These are phyloP conservation scores for Hypsopygia costalis DNA, from an alignment of 2,888 invertebrate genomes.

Conservation along the genomic window DNA sequence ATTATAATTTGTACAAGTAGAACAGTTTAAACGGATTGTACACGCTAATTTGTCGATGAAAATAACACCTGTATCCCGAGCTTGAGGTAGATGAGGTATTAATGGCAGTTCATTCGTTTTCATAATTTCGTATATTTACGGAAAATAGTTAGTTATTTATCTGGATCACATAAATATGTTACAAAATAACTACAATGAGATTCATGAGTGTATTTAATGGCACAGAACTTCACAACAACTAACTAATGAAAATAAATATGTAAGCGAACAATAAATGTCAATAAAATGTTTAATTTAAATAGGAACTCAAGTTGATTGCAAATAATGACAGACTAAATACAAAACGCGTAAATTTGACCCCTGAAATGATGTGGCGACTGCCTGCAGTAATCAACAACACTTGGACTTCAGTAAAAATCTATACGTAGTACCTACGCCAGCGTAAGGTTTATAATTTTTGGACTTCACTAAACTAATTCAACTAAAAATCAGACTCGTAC, in stretches of 20 bases:
- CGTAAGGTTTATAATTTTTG: constrained; percentile 1
- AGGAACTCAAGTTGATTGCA: constrained; percentile 76
- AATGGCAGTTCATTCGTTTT: constrained; percentile 25
- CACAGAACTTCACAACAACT: constrained; percentile 31
- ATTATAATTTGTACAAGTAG: constrained; percentile 65
- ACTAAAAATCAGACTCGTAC: constrained; percentile 62
- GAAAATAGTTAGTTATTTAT: background rate
- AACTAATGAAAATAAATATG: constrained; percentile 49
- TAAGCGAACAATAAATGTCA: constrained; percentile 46
- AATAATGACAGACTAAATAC: constrained; percentile 22
- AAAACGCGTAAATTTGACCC: background rate
- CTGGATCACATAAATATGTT: background rate
- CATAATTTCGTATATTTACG: background rate
- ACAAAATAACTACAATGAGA: background rate
- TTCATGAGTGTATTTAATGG: constrained; percentile 27
- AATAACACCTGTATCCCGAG: constrained; percentile 47
- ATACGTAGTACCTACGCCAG: background rate
- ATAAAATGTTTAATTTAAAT: constrained; percentile 53
- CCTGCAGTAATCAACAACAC: too few species aligned
- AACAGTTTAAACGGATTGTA: constrained; percentile 35
- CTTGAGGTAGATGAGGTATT: constrained; percentile 60
- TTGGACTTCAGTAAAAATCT: background rate
- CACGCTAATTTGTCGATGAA: constrained; percentile 30
- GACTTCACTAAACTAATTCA: constrained; percentile 23
- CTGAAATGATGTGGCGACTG: background rate